Percentiles rank a stretch among this genome's conserved stretches.
Conservation (phyloP, 2,113 vertebrate species). For the Salvelinus alpinus region DNA sequence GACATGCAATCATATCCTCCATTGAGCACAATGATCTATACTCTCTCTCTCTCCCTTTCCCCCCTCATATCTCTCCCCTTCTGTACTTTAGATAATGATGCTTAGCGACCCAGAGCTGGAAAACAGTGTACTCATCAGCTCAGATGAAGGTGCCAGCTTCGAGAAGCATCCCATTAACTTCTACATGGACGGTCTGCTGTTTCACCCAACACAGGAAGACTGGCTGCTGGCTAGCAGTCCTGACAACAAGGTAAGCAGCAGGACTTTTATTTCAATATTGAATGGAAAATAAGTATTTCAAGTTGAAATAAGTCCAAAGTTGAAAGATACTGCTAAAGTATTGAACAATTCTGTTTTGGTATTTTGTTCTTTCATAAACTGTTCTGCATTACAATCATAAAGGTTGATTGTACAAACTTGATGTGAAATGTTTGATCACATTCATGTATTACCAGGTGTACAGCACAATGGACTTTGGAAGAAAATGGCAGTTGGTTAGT, state of each 20-base stretch:
- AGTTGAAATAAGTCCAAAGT: background rate
- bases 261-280: background rate
- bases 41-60: background rate
- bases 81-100: slow-evolving; percentile 88
- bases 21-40: background rate
- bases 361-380: background rate
- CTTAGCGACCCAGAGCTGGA: slow-evolving; percentile 94
- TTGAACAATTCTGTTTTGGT: slow-evolving; percentile 4
- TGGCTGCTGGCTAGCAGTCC: slow-evolving; percentile 95
- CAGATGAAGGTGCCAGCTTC: slow-evolving; percentile 93
- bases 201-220: slow-evolving; percentile 91
- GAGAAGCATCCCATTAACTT: slow-evolving; percentile 92
- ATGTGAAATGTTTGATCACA: background rate
- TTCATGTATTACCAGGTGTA: slow-evolving; percentile 81
- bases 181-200: slow-evolving; percentile 92
- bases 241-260: slow-evolving; percentile 86
- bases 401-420: background rate
- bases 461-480: slow-evolving; percentile 93
- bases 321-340: background rate
- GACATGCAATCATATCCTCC: slow-evolving; percentile 8
- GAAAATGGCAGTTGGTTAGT: slow-evolving; percentile 91
- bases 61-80: slow-evolving; percentile 34
- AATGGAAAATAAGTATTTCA: slow-evolving; percentile 8
- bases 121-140: slow-evolving; percentile 92
- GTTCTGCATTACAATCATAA: background rate